Evolutionary conservation across 2,888 invertebrate species (phyloP).

Genomic region (Lycocerus yunnanus): DNA sequence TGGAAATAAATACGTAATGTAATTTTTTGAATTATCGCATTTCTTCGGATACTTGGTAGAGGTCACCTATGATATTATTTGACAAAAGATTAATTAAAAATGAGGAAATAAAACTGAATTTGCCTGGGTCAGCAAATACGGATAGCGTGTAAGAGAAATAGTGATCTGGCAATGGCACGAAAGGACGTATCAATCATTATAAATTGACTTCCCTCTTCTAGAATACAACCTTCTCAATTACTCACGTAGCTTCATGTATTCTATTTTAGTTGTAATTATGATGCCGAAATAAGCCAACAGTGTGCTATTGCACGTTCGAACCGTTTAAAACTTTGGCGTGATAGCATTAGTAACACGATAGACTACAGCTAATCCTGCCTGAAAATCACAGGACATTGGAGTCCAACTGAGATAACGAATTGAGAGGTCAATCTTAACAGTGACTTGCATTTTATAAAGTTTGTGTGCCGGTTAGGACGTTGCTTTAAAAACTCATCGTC

Average conservation of each 20-base stretch:
- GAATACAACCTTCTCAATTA: constrained; percentile 38
- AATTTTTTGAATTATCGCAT: no score
- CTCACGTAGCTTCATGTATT: constrained; percentile 25
- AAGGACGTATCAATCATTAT: constrained; percentile 42
- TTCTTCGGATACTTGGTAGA: no score
- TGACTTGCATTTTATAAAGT: constrained; percentile 30
- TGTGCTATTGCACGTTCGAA: constrained; percentile 6
- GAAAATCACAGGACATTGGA: constrained; percentile 2
- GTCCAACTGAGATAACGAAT: constrained; percentile 37
- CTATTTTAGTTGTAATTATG: constrained; percentile 19
- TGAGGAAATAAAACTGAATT: constrained; percentile 7
- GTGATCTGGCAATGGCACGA: constrained; percentile 33
- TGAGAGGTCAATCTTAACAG: constrained; percentile 36
- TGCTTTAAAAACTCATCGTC: constrained; percentile 7
- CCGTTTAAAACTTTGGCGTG: constrained; percentile 9
- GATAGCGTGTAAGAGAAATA: constrained; percentile 16
- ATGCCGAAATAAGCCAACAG: constrained; percentile 13
- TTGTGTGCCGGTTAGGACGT: constrained; percentile 12
- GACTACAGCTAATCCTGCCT: constrained; percentile 19
- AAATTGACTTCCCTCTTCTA: constrained; percentile 41
- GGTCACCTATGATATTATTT: neutral
- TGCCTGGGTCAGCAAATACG: constrained; percentile 14
- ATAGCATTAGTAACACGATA: constrained; percentile 26
- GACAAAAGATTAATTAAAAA: constrained; percentile 10
- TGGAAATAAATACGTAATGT: no score